Conservation (phyloP, 2,888 invertebrate species). For the Opisthograptis luteolata region DNA sequence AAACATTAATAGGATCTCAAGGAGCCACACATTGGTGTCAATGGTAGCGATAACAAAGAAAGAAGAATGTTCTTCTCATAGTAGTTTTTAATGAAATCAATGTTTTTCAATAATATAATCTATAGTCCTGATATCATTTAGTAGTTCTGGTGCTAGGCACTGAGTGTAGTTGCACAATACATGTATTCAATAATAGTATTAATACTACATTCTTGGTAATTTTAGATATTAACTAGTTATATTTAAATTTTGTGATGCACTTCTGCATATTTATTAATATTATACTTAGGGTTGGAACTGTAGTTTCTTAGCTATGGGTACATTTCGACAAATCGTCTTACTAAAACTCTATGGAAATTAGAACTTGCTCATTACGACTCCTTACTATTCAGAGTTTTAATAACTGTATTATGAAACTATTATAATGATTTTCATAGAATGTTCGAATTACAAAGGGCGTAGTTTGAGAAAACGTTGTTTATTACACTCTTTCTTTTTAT, state of each 20-base stretch:
- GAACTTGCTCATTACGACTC: background rate
- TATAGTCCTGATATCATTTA: background rate
- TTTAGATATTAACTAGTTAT: background rate
- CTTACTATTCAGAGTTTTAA: too few relatives aligned
- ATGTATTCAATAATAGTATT: background rate
- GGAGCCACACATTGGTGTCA: background rate
- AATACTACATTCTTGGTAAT: background rate
- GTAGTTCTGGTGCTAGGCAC: constrained; percentile 11
- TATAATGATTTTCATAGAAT: too few relatives aligned
- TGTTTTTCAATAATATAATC: background rate
- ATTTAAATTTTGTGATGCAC: constrained; percentile 17
- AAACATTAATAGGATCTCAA: constrained; percentile 16
- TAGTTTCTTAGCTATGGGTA: background rate
- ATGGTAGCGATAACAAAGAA: constrained; percentile 4
- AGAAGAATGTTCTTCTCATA: background rate
- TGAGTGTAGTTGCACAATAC: background rate
- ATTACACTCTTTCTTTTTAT: too few relatives aligned
- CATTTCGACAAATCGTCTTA: background rate
- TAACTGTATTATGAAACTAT: too few relatives aligned
- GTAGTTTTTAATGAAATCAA: background rate
- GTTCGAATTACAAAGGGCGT: too few relatives aligned
- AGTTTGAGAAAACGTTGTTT: too few relatives aligned
- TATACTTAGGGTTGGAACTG: constrained; percentile 1
- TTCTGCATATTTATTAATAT: constrained; percentile 16
- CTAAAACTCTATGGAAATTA: background rate